Evolutionary conservation across 2,888 invertebrate species (phyloP).

Genomic region (Graphium colonna): DNA sequence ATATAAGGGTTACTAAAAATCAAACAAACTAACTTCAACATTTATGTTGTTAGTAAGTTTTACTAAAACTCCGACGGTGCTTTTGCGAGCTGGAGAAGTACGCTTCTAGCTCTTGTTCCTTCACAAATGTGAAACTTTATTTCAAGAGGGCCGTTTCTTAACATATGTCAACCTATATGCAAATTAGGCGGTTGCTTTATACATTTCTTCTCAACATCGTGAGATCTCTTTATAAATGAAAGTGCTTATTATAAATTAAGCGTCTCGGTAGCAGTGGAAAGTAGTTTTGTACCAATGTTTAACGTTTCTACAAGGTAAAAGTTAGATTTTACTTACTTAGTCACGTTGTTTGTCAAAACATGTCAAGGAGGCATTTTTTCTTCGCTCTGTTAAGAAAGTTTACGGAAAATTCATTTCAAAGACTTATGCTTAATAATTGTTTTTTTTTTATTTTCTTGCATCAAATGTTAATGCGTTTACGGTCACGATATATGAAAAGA

Average conservation of each 20-base stretch:
- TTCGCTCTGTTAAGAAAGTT: background rate
- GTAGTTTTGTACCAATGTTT: conserved; percentile 1
- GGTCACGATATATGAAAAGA: no score
- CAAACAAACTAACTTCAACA: no score
- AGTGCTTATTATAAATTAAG: conserved; percentile 11
- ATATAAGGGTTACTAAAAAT: no score
- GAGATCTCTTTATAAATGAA: conserved; percentile 5
- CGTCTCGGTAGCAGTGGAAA: conserved; percentile 15
- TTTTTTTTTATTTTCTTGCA: no score
- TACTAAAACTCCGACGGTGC: no score
- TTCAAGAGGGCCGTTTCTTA: background rate
- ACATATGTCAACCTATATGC: background rate
- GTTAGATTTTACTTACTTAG: conserved; percentile 10
- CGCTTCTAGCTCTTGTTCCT: no score
- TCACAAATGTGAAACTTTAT: background rate
- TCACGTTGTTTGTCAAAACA: background rate
- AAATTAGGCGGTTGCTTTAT: background rate
- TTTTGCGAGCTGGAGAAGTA: no score
- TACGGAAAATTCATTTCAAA: background rate
- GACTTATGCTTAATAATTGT: no score
- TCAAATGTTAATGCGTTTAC: no score
- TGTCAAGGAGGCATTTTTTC: background rate
- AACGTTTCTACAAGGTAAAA: conserved; percentile 7
- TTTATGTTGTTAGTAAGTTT: no score
- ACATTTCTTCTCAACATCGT: background rate